A percentile compares a stretch with the other conserved stretches of the same genome.
Conservation (phyloP, 2,888 invertebrate species). For the Gryllus longicercus region DNA sequence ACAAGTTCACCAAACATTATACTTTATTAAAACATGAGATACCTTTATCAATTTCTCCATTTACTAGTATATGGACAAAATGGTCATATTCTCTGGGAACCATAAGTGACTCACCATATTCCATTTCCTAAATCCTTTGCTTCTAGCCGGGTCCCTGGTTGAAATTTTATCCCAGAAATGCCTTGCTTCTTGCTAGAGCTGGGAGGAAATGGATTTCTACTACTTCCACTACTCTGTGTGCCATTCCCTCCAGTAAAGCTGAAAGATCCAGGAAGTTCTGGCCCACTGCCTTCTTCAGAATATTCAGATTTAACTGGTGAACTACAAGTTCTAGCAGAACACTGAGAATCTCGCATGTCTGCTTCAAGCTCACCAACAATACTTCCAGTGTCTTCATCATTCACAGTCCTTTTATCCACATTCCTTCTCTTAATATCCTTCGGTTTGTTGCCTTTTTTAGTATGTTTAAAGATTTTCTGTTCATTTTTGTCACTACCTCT, state of each 20-base stretch:
- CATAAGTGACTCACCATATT: slow-evolving; percentile 62
- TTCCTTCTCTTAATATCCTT: too few relatives aligned
- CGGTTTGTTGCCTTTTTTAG: too few relatives aligned
- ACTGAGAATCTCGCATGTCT: too few relatives aligned
- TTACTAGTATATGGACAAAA: too few relatives aligned
- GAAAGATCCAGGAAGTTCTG: slow-evolving; percentile 32
- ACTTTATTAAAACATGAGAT: too few relatives aligned
- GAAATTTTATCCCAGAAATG: slow-evolving; percentile 50
- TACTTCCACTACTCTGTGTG: neutral
- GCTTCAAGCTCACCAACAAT: too few relatives aligned
- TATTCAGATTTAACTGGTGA: slow-evolving; percentile 35
- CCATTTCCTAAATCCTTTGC: slow-evolving; percentile 74
- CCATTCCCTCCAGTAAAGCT: slow-evolving; percentile 31
- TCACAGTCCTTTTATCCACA: too few relatives aligned
- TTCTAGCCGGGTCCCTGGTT: slow-evolving; percentile 67
- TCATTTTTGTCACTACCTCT: too few relatives aligned
- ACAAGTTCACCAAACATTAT: too few relatives aligned
- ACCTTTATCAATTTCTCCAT: too few relatives aligned
- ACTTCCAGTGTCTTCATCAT: too few relatives aligned
- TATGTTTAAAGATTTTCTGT: too few relatives aligned
- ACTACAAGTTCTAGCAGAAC: neutral
- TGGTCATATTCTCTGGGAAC: neutral
- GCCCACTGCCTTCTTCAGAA: slow-evolving; percentile 33
- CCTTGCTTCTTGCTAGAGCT: slow-evolving; percentile 34
- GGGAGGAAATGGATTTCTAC: slow-evolving; percentile 41